Percentiles rank a stretch among this genome's conserved stretches.
Conservation (phyloP, 2,888 invertebrate species). For the Deilephila elpenor region DNA sequence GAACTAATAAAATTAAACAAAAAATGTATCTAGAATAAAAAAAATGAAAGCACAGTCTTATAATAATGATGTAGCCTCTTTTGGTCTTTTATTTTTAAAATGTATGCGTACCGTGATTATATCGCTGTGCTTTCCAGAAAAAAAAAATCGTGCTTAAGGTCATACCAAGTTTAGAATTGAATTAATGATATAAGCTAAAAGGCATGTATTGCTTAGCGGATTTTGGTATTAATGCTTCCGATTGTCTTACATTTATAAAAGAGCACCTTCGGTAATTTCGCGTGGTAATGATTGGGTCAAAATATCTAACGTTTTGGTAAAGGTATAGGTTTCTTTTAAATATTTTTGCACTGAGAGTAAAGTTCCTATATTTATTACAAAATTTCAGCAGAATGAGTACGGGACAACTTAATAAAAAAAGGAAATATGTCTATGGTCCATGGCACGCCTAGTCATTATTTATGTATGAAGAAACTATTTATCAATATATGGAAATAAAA, state of each 20-base stretch:
- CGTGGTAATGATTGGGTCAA: slow-evolving; percentile 49
- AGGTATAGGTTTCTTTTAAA: slow-evolving; percentile 48
- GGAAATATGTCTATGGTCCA: slow-evolving; percentile 73
- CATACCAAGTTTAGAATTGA: slow-evolving; percentile 67
- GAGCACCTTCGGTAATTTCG: slow-evolving; percentile 55
- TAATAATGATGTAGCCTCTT: slow-evolving; percentile 38
- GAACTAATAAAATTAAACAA: slow-evolving; percentile 67
- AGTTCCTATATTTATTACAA: slow-evolving; percentile 81
- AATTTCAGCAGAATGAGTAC: slow-evolving; percentile 46
- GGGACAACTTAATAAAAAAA: slow-evolving; percentile 43
- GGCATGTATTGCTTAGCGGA: slow-evolving; percentile 68
- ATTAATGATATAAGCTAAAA: slow-evolving; percentile 57
- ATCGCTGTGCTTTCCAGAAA: slow-evolving; percentile 53
- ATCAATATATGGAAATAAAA: slow-evolving; percentile 67
- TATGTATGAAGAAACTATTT: slow-evolving; percentile 70
- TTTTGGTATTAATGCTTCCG: slow-evolving; percentile 70
- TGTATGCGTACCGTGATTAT: slow-evolving; percentile 32
- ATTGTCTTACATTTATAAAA: slow-evolving; percentile 50
- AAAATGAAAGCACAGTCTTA: slow-evolving; percentile 55
- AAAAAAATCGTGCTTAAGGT: slow-evolving; percentile 74
- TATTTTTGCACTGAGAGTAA: slow-evolving; percentile 77
- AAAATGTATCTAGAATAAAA: slow-evolving; percentile 61
- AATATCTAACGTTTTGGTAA: slow-evolving; percentile 43
- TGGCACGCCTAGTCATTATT: slow-evolving; percentile 83
- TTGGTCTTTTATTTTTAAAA: slow-evolving; percentile 14